These are phyloP conservation scores for Clarias magur DNA, from an alignment of 2,113 vertebrate genomes.

Conservation along the genomic window DNA sequence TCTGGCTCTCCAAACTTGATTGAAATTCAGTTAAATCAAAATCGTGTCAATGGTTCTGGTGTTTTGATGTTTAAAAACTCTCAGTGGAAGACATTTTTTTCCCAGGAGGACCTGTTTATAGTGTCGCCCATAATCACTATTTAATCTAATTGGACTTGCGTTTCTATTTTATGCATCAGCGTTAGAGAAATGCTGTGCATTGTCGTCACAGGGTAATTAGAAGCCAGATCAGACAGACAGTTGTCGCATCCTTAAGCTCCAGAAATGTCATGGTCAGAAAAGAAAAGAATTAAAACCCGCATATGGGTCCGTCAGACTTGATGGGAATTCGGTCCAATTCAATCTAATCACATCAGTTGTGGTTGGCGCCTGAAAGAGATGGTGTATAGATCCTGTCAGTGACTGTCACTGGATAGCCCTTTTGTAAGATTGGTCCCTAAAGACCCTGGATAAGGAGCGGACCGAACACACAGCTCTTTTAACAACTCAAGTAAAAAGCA, in stretches of 20 bases:
- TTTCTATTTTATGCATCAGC: neutral
- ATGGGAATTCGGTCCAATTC: constrained; percentile 52
- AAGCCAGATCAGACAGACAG: constrained; percentile 19
- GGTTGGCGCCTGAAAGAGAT: constrained; percentile 51
- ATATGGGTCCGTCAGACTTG: constrained; percentile 26
- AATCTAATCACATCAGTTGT: constrained; percentile 57
- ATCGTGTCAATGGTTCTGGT: too few relatives aligned
- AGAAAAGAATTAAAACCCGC: constrained; percentile 32
- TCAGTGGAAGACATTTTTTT: neutral
- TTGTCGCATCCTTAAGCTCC: constrained; percentile 7
- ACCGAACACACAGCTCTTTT: constrained; percentile 25
- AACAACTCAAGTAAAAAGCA: constrained; percentile 44
- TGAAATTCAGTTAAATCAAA: neutral
- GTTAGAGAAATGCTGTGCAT: neutral
- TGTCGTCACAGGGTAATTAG: neutral
- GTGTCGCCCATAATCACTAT: neutral
- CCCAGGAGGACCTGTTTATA: neutral
- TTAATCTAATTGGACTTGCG: neutral
- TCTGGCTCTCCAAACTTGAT: neutral
- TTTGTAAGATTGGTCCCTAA: constrained; percentile 23
- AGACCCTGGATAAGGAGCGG: constrained; percentile 44
- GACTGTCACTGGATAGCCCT: constrained; percentile 48
- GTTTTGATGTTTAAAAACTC: neutral
- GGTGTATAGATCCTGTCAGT: constrained; percentile 51
- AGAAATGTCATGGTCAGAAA: constrained; percentile 28